A percentile compares a stretch with the other conserved stretches of the same genome.
Conservation (phyloP, 2,113 vertebrate genomes). For the Aptenodytes patagonicus region DNA sequence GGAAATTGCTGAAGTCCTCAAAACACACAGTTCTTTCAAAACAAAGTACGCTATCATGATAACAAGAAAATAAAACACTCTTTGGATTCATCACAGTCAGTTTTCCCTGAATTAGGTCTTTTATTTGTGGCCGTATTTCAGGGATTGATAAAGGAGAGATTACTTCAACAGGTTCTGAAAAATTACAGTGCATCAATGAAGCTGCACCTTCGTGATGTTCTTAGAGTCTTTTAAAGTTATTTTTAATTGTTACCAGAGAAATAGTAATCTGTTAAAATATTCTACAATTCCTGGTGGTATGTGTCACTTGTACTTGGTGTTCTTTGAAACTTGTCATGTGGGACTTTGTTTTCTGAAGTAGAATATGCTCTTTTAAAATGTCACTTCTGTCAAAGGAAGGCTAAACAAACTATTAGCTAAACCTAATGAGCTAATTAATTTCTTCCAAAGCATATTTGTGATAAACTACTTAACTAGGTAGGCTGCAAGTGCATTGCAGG, state of each 20-base stretch:
- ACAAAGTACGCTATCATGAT: neutral
- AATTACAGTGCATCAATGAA: neutral
- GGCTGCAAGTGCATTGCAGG: neutral
- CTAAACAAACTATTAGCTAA: slow-evolving; percentile 20
- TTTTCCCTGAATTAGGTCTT: neutral
- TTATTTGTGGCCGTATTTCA: neutral
- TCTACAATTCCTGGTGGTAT: neutral
- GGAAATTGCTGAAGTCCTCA: neutral
- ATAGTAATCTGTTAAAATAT: neutral
- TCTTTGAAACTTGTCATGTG: neutral
- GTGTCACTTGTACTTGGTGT: neutral
- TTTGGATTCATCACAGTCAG: neutral
- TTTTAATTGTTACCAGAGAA: neutral
- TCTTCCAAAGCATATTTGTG: slow-evolving; percentile 20
- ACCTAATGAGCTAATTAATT: slow-evolving; percentile 56
- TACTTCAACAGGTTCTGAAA: neutral
- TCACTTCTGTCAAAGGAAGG: slow-evolving; percentile 32
- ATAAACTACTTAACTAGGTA: slow-evolving; percentile 12
- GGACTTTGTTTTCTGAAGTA: slow-evolving; percentile 32
- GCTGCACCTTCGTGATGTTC: neutral
- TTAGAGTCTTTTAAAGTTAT: neutral
- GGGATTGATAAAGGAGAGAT: neutral
- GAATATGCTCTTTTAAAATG: slow-evolving; percentile 27
- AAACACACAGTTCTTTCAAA: neutral
- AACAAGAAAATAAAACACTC: neutral